Conservation (phyloP, 2,113 vertebrate species). For the Petrocephalus zakoni region DNA sequence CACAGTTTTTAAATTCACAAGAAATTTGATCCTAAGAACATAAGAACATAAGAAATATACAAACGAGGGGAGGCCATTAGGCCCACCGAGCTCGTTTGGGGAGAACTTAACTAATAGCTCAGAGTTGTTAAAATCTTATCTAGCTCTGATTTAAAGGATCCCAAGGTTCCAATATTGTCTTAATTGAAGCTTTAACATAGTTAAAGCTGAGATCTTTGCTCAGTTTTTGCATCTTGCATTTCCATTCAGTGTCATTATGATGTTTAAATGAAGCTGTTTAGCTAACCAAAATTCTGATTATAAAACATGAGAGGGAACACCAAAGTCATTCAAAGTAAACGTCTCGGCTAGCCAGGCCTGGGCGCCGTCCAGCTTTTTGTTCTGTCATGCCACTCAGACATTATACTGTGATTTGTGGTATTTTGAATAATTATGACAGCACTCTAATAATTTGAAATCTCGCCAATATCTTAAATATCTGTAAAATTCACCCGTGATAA, state of each 20-base stretch:
- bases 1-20: slow-evolving; percentile 33
- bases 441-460: neutral
- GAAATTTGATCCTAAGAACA: slow-evolving; percentile 38
- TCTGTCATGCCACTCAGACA: neutral
- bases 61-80: too few species aligned
- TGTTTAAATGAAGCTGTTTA: neutral
- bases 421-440: neutral
- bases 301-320: neutral
- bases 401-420: neutral
- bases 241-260: slow-evolving; percentile 25
- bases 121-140: too few species aligned
- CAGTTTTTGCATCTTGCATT: neutral
- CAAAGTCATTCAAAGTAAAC: neutral
- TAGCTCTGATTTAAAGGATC: too few species aligned
- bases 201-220: slow-evolving; percentile 5
- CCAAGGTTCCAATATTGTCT: neutral
- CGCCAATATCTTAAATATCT: neutral
- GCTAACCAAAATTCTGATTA: neutral
- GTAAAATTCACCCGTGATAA: neutral
- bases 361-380: neutral
- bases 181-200: neutral
- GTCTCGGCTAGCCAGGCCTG: neutral
- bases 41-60: too few species aligned
- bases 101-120: too few species aligned
- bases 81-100: too few species aligned